Evolutionary conservation across 2,797 vertebrate genomes (phyloP).

Genomic region (Glossophaga mutica): DNA sequence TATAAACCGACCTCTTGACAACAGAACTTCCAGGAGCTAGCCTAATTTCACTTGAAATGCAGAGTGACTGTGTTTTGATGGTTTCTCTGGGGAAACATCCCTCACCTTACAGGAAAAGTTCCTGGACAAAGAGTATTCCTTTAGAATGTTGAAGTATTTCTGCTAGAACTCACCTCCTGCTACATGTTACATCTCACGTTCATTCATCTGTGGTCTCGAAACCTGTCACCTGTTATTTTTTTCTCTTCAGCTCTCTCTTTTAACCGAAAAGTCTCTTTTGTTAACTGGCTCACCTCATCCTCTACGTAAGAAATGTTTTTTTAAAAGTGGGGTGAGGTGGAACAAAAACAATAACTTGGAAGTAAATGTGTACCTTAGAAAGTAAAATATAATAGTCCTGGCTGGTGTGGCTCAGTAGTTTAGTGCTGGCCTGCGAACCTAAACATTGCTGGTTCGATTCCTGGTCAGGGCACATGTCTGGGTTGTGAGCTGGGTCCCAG

Average conservation of each 20-base stretch:
- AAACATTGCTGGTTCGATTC: no score
- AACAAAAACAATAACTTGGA: not conserved
- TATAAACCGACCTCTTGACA: not conserved
- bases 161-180: not conserved
- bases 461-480: no score
- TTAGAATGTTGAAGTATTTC: not conserved
- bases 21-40: not conserved
- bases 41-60: constrained; percentile 31
- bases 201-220: not conserved
- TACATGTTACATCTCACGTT: not conserved
- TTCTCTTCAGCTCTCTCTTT: not conserved
- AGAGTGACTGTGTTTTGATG: not conserved
- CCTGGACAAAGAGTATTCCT: not conserved
- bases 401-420: no score
- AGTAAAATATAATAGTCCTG: not conserved
- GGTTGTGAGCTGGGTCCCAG: no score
- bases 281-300: not conserved
- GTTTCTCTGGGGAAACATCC: not conserved
- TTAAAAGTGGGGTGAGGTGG: not conserved
- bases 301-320: not conserved
- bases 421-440: no score
- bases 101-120: not conserved
- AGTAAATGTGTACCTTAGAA: not conserved
- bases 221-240: not conserved
- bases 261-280: not conserved